phyloP scores from a whole-genome alignment of 2,888 invertebrate genomes.

The Pteria penguin region DNA sequence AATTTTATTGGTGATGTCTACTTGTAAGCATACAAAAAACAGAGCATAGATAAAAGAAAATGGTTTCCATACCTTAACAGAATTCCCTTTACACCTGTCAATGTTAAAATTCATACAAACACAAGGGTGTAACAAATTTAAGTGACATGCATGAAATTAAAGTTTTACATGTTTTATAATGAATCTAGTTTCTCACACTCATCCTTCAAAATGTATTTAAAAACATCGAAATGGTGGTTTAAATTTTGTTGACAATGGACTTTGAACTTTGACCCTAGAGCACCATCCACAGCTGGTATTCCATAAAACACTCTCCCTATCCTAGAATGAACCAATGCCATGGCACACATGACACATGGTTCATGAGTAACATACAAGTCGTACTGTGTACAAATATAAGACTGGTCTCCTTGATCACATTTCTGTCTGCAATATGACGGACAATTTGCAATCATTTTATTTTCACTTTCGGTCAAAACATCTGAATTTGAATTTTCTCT shows the following conservation, averaged over 20 bases:
- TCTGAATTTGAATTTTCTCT: no score
- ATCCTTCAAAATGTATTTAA: conserved; percentile 29
- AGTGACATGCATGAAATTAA: no score
- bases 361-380: conserved; percentile 90
- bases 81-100: no score
- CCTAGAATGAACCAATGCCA: conserved; percentile 96
- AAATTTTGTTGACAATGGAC: conserved; percentile 89
- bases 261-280: conserved; percentile 86
- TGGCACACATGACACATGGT: conserved; percentile 96
- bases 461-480: not conserved
- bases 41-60: no score
- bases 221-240: conserved; percentile 96
- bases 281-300: conserved; percentile 84
- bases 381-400: conserved; percentile 85
- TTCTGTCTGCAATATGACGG: not conserved
- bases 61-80: no score
- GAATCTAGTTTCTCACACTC: not conserved
- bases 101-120: no score
- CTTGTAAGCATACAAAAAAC: no score
- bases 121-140: no score
- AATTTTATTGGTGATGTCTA: no score
- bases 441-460: no score
- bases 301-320: conserved; percentile 89
- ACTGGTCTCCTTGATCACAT: conserved; percentile 36
- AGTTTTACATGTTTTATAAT: no score